Conservation (phyloP, 2,888 invertebrate genomes). For the Athalia cordata region DNA sequence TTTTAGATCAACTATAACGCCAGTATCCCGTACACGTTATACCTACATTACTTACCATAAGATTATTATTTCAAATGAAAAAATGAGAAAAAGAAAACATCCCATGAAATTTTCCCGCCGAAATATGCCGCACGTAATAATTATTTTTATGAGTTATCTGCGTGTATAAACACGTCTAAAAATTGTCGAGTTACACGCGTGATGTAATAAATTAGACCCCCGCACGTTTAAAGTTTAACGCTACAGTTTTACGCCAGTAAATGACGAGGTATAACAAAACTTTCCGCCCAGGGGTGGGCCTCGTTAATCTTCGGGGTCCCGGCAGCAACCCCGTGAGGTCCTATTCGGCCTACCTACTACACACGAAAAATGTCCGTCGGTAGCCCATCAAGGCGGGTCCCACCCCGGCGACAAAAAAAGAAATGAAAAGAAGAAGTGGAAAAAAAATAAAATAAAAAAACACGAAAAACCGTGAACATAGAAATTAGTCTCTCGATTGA, state of each 20-base stretch:
- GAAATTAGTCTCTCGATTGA: constrained; percentile 40
- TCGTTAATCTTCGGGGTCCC: constrained; percentile 40
- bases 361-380: constrained; percentile 21
- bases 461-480: constrained; percentile 27
- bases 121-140: too few species aligned
- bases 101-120: too few species aligned
- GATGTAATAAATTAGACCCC: constrained; percentile 27
- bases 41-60: too few species aligned
- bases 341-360: constrained; percentile 19
- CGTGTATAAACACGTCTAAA: neutral
- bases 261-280: constrained; percentile 42
- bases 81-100: neutral
- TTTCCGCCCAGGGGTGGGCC: constrained; percentile 42
- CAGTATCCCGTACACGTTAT: too few species aligned
- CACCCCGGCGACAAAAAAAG: neutral
- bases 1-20: too few species aligned
- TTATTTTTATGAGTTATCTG: too few species aligned
- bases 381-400: constrained; percentile 17
- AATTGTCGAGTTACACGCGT: constrained; percentile 6
- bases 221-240: constrained; percentile 18
- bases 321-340: constrained; percentile 17
- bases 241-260: constrained; percentile 27
- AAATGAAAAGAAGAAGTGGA: neutral
- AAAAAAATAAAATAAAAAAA: neutral
- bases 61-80: neutral